Percentiles rank a stretch among this genome's conserved stretches.
These are phyloP conservation scores for Acleris emargana DNA, from an alignment of 2,888 invertebrate genomes.

Conservation along the genomic window DNA sequence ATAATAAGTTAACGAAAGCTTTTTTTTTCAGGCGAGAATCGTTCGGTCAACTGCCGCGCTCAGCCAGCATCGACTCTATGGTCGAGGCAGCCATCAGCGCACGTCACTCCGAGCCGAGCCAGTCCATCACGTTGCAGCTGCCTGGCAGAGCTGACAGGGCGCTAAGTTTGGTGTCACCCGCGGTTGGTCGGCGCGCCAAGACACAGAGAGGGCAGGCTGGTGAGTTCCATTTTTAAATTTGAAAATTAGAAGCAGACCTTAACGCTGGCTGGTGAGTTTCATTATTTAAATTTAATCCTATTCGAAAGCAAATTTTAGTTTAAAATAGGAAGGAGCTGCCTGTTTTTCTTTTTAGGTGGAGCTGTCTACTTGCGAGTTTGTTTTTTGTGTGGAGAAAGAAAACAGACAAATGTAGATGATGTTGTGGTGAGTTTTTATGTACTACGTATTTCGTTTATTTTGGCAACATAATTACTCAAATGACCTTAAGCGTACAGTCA, in stretches of 20 bases:
- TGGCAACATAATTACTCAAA: no score
- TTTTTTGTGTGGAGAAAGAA: no score
- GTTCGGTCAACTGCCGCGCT: conserved; percentile 85
- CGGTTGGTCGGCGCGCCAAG: conserved; percentile 89
- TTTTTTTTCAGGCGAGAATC: conserved; percentile 76
- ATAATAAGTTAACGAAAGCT: no score
- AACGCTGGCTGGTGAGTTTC: background rate
- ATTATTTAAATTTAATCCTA: no score
- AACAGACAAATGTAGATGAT: no score
- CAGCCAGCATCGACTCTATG: conserved; percentile 91
- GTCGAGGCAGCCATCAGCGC: conserved; percentile 88
- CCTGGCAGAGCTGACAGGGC: conserved; percentile 78
- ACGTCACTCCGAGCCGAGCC: conserved; percentile 72
- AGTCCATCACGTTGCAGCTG: conserved; percentile 57
- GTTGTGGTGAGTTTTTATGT: no score
- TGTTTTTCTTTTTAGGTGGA: no score
- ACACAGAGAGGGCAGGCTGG: conserved; percentile 89
- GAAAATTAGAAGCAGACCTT: background rate
- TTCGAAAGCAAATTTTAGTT: no score
- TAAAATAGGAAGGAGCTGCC: no score
- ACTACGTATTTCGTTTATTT: no score
- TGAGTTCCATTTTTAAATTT: conserved; percentile 57
- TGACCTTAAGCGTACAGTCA: no score
- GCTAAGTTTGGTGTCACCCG: conserved; percentile 88
- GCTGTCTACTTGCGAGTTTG: no score